A percentile compares a stretch with the other conserved stretches of the same genome.
These are phyloP conservation scores for Chironex yamaguchii DNA, from an alignment of 30 jellyfish, hydroid and myxozoan species.

Conservation along the genomic window DNA sequence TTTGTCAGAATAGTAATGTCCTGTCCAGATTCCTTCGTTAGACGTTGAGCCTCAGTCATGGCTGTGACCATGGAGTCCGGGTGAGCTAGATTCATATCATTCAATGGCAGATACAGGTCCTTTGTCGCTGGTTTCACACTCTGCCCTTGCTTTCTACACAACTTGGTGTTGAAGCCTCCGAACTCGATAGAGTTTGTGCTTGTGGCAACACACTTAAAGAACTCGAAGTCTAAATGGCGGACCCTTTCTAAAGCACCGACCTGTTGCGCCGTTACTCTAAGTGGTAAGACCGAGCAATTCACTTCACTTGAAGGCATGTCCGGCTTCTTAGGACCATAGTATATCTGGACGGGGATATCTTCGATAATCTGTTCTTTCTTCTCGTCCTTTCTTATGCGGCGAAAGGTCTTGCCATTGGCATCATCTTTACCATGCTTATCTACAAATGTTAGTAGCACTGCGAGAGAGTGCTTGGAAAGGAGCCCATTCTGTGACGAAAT, in stretches of 20 bases:
- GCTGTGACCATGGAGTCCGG: constrained; percentile 47
- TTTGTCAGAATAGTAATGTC: constrained; percentile 4
- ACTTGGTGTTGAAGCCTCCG: constrained; percentile 16
- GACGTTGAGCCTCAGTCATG: not conserved
- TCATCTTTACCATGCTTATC: not conserved
- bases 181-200: constrained; percentile 4
- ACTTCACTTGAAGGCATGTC: too few species aligned
- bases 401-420: not conserved
- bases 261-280: not conserved
- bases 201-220: not conserved
- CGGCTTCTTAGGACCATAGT: too few species aligned
- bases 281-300: too few species aligned
- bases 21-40: constrained; percentile 30
- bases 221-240: constrained; percentile 13
- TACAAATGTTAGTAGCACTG: not conserved
- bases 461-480: constrained; percentile 20
- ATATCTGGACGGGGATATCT: too few species aligned
- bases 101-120: constrained; percentile 11
- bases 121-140: constrained; percentile 1
- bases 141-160: constrained; percentile 25
- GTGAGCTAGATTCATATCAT: constrained; percentile 22
- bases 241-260: not conserved
- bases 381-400: too few species aligned
- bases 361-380: too few species aligned
- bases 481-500: constrained; percentile 39